Evolutionary conservation across 2,797 vertebrate species (phyloP).

Genomic region (Sebastolobus alascanus): DNA sequence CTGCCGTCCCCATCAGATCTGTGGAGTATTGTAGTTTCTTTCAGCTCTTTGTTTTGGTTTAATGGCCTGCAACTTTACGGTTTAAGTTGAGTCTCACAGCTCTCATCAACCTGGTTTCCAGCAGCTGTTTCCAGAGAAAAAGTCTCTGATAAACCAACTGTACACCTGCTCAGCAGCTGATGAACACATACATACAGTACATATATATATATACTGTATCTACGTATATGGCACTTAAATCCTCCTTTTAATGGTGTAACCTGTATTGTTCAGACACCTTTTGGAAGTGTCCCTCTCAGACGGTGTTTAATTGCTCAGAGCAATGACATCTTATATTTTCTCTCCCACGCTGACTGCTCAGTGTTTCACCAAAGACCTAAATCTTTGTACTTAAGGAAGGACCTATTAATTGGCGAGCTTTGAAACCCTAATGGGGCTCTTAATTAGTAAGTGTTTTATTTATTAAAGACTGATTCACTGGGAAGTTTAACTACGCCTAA

Average conservation of each 20-base stretch:
- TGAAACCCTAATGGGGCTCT: conserved; percentile 22
- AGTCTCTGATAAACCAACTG: no score
- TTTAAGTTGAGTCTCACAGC: no score
- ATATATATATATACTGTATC: no score
- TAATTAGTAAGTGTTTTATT: conserved; percentile 44
- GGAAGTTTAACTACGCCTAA: not conserved
- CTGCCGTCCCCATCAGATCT: no score
- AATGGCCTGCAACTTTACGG: no score
- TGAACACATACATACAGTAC: no score
- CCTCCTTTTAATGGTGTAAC: not conserved
- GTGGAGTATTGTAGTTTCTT: no score
- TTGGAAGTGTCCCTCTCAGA: not conserved
- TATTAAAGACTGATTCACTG: conserved; percentile 12
- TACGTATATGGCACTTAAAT: not conserved
- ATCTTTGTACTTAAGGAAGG: conserved; percentile 29
- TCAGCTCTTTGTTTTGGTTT: no score
- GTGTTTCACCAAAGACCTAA: conserved; percentile 9
- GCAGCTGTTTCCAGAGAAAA: no score
- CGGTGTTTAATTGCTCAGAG: conserved; percentile 8
- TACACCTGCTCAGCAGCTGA: no score
- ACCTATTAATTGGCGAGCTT: conserved; percentile 8
- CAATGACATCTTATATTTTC: not conserved
- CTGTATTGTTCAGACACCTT: not conserved
- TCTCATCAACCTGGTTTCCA: no score
- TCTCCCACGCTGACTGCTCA: conserved; percentile 12